Percentiles rank a stretch among this genome's conserved stretches.
Conservation (phyloP, 2,113 vertebrate species). For the Xiphophorus hellerii region DNA sequence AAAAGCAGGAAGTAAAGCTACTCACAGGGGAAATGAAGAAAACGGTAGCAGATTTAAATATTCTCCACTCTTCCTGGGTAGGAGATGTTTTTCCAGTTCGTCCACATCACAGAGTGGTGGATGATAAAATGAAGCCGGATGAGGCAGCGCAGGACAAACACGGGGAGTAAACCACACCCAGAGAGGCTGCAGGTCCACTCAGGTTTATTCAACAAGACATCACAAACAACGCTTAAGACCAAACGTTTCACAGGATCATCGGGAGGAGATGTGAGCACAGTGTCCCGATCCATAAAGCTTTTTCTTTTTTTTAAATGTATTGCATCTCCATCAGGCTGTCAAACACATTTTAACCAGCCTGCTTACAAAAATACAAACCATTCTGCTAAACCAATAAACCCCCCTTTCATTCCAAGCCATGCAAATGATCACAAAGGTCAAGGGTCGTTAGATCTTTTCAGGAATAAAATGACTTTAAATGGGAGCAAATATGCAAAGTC, state of each 20-base stretch:
- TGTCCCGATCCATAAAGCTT: conserved; percentile 60
- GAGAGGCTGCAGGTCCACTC: neutral
- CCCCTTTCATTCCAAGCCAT: conserved; percentile 31
- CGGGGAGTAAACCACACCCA: neutral
- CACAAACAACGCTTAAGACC: conserved; percentile 44
- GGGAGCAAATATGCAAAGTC: conserved; percentile 10
- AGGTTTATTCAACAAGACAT: conserved; percentile 64
- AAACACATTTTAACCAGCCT: conserved; percentile 18
- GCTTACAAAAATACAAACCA: conserved; percentile 3
- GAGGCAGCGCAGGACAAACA: neutral
- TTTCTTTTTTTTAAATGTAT: conserved; percentile 22
- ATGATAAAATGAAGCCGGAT: neutral
- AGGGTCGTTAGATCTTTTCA: neutral
- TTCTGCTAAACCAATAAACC: neutral
- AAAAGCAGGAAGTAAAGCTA: neutral
- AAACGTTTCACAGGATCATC: conserved; percentile 31
- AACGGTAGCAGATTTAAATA: too few species aligned
- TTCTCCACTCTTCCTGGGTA: too few species aligned
- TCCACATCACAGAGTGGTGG: neutral
- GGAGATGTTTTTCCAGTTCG: neutral
- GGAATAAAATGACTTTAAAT: conserved; percentile 57
- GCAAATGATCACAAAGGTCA: conserved; percentile 35
- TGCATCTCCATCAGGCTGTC: conserved; percentile 47
- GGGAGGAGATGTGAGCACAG: conserved; percentile 53
- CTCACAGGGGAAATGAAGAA: neutral